A percentile compares a stretch with the other conserved stretches of the same genome.
These are phyloP conservation scores for Stegophylla sp. DNA, from an alignment of 2,888 invertebrate species.

Conservation along the genomic window DNA sequence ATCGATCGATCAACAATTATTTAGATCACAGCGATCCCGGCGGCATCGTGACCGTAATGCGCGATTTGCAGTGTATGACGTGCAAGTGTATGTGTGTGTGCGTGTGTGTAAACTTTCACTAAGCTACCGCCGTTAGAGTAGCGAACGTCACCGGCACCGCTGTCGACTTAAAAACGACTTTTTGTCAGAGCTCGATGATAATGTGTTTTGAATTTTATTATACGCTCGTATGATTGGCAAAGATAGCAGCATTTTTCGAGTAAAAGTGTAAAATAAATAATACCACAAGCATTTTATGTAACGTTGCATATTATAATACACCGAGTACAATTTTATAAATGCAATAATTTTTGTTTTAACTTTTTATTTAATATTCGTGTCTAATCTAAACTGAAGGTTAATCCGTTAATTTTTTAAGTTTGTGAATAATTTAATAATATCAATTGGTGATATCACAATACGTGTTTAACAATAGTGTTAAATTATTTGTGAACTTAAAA, in stretches of 20 bases:
- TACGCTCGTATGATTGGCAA: not conserved
- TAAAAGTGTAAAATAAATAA: not conserved
- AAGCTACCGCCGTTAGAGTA: not conserved
- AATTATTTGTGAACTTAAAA: too few relatives aligned
- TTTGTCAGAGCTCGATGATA: not conserved
- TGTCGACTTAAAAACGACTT: slow-evolving; percentile 1
- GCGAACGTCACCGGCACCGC: not conserved
- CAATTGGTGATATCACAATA: too few relatives aligned
- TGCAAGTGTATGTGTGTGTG: not conserved
- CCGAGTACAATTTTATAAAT: too few relatives aligned
- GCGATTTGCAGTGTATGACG: not conserved
- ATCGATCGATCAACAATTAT: slow-evolving; percentile 42
- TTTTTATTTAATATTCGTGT: too few relatives aligned
- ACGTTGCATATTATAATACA: too few relatives aligned
- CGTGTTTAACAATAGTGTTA: too few relatives aligned
- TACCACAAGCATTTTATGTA: too few relatives aligned
- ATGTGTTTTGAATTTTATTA: slow-evolving; percentile 3
- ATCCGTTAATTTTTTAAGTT: too few relatives aligned
- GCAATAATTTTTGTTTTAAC: too few relatives aligned
- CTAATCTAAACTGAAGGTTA: too few relatives aligned
- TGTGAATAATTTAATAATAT: too few relatives aligned
- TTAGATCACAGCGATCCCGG: slow-evolving; percentile 34
- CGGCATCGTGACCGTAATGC: slow-evolving; percentile 47
- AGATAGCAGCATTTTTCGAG: not conserved
- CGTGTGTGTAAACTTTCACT: slow-evolving; percentile 32